Conservation (phyloP, 2,113 vertebrate genomes). For the Anhinga rufa region DNA sequence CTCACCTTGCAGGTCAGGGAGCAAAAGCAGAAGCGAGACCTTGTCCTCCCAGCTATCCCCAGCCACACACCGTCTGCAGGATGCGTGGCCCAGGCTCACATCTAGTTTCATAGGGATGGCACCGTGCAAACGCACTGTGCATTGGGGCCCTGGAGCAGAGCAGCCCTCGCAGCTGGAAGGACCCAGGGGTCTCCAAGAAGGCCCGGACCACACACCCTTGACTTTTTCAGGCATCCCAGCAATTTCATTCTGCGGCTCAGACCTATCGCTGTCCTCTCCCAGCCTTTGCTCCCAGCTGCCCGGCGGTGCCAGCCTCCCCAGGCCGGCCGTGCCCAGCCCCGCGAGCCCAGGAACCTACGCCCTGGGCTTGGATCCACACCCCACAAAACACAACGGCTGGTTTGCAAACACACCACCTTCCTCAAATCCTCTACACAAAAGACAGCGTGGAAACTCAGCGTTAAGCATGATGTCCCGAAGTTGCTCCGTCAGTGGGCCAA, state of each 20-base stretch:
- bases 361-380: not conserved
- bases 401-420: not conserved
- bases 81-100: fast-evolving
- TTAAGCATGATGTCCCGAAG: fast-evolving
- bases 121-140: fast-evolving
- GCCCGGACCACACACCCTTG: not conserved
- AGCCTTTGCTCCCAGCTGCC: not conserved
- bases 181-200: not conserved
- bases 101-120: not conserved
- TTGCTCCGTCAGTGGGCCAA: fast-evolving
- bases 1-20: not conserved
- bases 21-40: not conserved
- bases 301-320: fast-evolving
- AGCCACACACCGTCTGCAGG: fast-evolving
- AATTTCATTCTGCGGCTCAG: not conserved
- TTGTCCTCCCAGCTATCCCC: not conserved
- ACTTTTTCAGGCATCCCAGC: not conserved
- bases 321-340: not conserved
- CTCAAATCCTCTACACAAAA: not conserved
- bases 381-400: not conserved
- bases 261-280: not conserved
- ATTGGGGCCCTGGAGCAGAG: not conserved
- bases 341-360: not conserved
- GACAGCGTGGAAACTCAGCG: fast-evolving
- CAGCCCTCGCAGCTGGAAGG: not conserved